phyloP scores from a whole-genome alignment of 2,113 vertebrate genomes.

The Carlito syrichta region DNA sequence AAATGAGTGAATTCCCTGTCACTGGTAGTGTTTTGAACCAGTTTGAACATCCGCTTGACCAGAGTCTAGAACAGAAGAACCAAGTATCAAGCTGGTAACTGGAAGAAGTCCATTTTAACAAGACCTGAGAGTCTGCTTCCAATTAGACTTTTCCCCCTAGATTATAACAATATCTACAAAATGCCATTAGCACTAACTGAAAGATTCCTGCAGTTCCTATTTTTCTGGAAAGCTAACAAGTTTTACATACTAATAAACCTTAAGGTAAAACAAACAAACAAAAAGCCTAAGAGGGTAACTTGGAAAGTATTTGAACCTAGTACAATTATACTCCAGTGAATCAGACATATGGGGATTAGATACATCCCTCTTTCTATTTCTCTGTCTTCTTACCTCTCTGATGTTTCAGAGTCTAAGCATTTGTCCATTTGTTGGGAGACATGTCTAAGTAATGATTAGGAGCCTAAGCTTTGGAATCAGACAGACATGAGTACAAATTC shows the following conservation, averaged over 20 bases:
- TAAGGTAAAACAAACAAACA: conserved; percentile 17
- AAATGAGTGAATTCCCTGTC: neutral
- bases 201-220: neutral
- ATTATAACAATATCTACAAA: neutral
- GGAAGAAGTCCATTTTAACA: neutral
- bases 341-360: neutral
- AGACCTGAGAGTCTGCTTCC: neutral
- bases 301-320: neutral
- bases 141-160: neutral
- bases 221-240: conserved; percentile 14
- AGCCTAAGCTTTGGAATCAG: neutral
- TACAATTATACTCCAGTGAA: neutral
- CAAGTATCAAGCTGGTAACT: neutral
- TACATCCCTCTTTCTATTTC: neutral
- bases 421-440: neutral
- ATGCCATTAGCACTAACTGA: neutral
- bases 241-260: neutral
- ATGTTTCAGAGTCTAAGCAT: neutral
- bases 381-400: neutral
- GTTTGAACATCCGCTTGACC: neutral
- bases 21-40: neutral
- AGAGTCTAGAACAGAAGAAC: neutral
- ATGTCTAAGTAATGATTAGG: neutral
- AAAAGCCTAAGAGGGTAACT: conserved; percentile 11
- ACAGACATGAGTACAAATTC: neutral